Evolutionary conservation across 2,797 vertebrate species (phyloP), one percentile per base, ranked within the genome.

Genomic region (Squalus acanthias): DNA sequence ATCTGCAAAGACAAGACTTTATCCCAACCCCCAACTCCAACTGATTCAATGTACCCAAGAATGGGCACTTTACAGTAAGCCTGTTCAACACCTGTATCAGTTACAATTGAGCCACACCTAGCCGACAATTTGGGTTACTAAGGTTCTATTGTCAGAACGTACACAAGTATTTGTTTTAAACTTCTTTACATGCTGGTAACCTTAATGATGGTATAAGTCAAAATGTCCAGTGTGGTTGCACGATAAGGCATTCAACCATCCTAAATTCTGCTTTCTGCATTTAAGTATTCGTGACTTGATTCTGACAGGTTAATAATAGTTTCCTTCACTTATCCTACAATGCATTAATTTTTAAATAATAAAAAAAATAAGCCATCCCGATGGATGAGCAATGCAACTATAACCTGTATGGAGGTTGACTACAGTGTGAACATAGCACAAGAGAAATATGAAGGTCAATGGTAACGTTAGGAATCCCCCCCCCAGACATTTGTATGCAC

Each of bases 211-310:
- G 60, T 92, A 60, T 26, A 95, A 53, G 69, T 63, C 15, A 72
- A 95, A 70, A 69, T 72, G 93, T 50, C 46, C 26, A 72, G 22
- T 53, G 22, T 70, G 93, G 67, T 53, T 22, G 24, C 70, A 39
- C 65, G 70, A 69, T n/a, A 50, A 82, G 29, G 33, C 29, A 69
- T 94, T 94, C 65, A 46, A 67, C 39, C 17, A 72, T 53, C 46
- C 22, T 95, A 12, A 74, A 74, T 9, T 53, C 39, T 53, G 65
- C 46, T 46, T 74, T 95, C 39, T 53, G 10, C 50, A 76, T 95
- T 95, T 92, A 65, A 92, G 60, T 57, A 92, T 50, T 74, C 70
- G 93, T 29, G 93, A 70, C 6, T 46, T 95, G 39, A 95, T 53
- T 20, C 15, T 69, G 63, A 50, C 69, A 24, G 93, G 1, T 53